Evolutionary conservation across 2,797 vertebrate species (phyloP), one percentile per base, ranked within the genome.

Genomic region (Hydrophis major): DNA sequence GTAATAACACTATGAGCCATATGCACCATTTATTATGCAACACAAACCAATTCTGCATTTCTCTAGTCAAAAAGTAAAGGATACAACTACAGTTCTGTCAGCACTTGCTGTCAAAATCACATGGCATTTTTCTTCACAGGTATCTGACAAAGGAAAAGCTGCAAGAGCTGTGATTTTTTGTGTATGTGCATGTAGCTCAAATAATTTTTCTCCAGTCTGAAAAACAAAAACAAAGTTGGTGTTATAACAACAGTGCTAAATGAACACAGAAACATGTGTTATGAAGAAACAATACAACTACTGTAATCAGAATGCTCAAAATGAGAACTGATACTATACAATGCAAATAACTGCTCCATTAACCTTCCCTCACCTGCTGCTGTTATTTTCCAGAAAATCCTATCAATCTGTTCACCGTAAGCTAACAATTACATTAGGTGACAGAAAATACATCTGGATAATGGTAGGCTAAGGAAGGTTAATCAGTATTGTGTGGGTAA

Each of bases 11-110:
- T 0, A 4, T 90, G 86, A 6, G 6, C 83, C n/a, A 83, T 61
- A 92, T 32, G 6, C 37, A 50, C 50, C 7, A 87, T 63, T 78
- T 7, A 87, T 50, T 6, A 4, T 42, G 18, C 28, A 94, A 37
- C 55, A n/a, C 66, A 3, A 27, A 59, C 56, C 89, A 91, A 32
- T 59, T 12, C 22, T 92, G 61, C n/a, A 90, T 92, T 88, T 66
- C 57, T 86, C n/a, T n/a, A 32, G 28, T 83, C 87, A 83, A 93
- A 8, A 95, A 95, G 2, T 78, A 87, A 96, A 99, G 98, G 99
- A 99, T 99, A 99, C 98, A 94, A 99, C 98, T 96, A 99, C 98
- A 7, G 98, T 98, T 93, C 98, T 98, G 96, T 99, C 99, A 66
- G 99, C 99, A 89, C 99, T 99, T 86, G 99, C 99, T 0, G 99